These are phyloP conservation scores for Heptranchias perlo DNA, from an alignment of 2,113 vertebrate genomes.

Conservation along the genomic window DNA sequence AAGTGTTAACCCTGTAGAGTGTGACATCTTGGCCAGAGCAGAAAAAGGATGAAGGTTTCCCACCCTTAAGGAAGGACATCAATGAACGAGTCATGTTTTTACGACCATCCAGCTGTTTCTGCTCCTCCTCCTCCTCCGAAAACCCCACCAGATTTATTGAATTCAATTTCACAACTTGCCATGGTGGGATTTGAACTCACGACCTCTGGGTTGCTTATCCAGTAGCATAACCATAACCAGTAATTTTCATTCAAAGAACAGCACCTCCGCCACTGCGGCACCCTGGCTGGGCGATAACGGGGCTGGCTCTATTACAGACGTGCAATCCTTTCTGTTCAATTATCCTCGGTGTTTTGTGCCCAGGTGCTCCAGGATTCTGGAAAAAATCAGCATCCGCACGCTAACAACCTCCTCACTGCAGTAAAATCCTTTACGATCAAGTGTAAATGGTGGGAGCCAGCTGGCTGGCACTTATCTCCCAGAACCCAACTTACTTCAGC, in stretches of 20 bases:
- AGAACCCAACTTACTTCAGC: neutral
- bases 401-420: too few species aligned
- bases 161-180: neutral
- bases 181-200: neutral
- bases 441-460: neutral
- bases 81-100: neutral
- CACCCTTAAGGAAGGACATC: neutral
- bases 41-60: neutral
- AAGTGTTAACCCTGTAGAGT: too few species aligned
- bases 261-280: neutral
- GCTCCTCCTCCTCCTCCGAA: neutral
- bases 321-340: too few species aligned
- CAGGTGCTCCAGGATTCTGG: neutral
- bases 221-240: neutral
- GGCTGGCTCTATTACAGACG: neutral
- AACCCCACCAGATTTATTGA: neutral
- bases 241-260: neutral
- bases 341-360: neutral
- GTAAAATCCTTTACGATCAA: neutral
- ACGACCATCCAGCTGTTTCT: neutral
- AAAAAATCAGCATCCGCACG: too few species aligned
- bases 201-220: neutral
- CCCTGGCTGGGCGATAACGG: neutral
- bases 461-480: neutral
- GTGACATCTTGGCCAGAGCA: neutral